Percentiles rank a stretch among this genome's conserved stretches.
Evolutionary conservation across 2,888 invertebrate genomes (phyloP).

Genomic region (Platycheirus albimanus): DNA sequence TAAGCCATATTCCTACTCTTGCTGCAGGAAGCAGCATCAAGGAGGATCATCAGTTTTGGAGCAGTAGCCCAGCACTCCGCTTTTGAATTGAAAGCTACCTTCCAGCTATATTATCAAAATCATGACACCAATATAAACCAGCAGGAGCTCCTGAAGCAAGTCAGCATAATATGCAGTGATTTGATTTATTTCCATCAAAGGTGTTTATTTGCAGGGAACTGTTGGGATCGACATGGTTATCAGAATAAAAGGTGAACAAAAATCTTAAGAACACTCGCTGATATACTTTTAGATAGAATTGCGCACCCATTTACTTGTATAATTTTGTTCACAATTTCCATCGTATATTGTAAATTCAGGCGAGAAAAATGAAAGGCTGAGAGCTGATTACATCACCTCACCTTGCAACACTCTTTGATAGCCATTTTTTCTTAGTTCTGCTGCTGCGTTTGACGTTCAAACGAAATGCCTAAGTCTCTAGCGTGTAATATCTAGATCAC

Average conservation of each 20-base stretch:
- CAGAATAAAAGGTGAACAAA: not conserved
- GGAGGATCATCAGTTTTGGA: constrained; percentile 38
- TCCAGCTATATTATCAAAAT: constrained; percentile 71
- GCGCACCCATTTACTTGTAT: constrained; percentile 49
- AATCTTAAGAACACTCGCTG: constrained; percentile 34
- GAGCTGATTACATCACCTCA: constrained; percentile 56
- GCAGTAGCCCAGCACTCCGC: constrained; percentile 47
- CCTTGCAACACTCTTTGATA: constrained; percentile 39
- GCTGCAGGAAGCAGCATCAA: constrained; percentile 60
- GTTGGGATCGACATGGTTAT: constrained; percentile 21
- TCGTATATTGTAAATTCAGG: constrained; percentile 41
- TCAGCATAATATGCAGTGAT: constrained; percentile 48
- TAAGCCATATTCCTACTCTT: constrained; percentile 29
- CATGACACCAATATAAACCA: constrained; percentile 73
- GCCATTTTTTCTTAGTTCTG: not conserved
- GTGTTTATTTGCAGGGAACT: constrained; percentile 73
- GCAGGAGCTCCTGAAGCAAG: constrained; percentile 53
- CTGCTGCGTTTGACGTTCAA: constrained; percentile 51
- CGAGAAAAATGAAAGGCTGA: constrained; percentile 52
- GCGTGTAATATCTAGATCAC: constrained; percentile 69
- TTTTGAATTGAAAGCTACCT: constrained; percentile 68
- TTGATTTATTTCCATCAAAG: constrained; percentile 71
- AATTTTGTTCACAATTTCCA: not conserved
- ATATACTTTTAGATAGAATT: constrained; percentile 59
- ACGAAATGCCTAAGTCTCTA: constrained; percentile 46